Evolutionary conservation across 2,797 vertebrate species (phyloP), one percentile per base, ranked within the genome.

Genomic region (Mormyrus proboscirostris): DNA sequence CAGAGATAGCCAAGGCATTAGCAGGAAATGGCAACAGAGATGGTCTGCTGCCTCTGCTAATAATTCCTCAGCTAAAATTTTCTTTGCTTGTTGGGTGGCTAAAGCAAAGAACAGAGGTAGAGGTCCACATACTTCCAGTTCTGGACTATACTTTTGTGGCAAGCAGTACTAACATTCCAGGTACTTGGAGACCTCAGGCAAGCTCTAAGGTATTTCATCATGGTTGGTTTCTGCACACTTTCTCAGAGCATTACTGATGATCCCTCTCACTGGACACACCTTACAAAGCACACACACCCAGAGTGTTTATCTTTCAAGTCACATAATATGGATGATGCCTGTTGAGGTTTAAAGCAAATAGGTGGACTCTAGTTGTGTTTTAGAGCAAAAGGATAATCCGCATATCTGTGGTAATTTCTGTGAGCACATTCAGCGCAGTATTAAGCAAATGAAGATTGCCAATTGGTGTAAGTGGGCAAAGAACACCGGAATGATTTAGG

Each of bases 401-500:
- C 12, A 51, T 50, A 19, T 87, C 86, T 38, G 33, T 38, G 86
- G 38, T n/a, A 19, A 55, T 59, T 87, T 87, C 51, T 57, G 33
- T 57, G 86, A 57, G 53, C 53, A 41, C 33, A 59, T 57, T n/a
- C 53, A 87, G 33, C 53, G 19, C 51, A 59, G 86, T 59, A n/a
- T 62, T 44, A 50, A 88, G 50, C 29, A 33, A 88, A 76, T 87
- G 86, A 57, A 87, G 49, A 86, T 29, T 38, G 12, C 49, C 47
- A 59, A 55, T 62, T 41, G 2, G 3, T 25, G 29, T 38, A n/a
- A 87, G 86, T 41, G 86, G 53, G 53, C 22, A 87, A 87, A 87
- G 25, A 22, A 16, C 33, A 44, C 50, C 9, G 1, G 25, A 50
- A 55, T 89, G 69, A 89, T 89, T 84, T 83, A 89, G 88, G 38